These are phyloP conservation scores for Drosophila triauraria DNA, from an alignment of 1,140 invertebrate species.

Conservation along the genomic window DNA sequence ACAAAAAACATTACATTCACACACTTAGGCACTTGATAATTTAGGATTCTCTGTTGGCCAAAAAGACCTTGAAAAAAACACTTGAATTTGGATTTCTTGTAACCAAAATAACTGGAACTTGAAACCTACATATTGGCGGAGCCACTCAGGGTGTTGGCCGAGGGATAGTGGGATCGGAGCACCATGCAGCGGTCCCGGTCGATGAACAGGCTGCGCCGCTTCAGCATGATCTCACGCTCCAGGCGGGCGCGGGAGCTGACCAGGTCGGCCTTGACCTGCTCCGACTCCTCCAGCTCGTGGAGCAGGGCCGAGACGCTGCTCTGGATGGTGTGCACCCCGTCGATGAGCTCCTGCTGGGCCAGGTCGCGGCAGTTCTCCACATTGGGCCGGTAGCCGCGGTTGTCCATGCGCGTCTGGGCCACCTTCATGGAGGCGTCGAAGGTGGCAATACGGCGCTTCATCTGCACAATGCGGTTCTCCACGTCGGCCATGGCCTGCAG, in stretches of 20 bases:
- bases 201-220: constrained; percentile 89
- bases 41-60: neutral
- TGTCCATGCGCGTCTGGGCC: constrained; percentile 91
- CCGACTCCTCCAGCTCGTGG: constrained; percentile 87
- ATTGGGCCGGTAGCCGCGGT: constrained; percentile 88
- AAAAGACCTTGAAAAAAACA: neutral
- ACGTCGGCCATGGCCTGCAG: constrained; percentile 89
- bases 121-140: constrained; percentile 9
- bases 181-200: constrained; percentile 88
- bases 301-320: constrained; percentile 88
- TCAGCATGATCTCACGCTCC: constrained; percentile 90
- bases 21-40: neutral
- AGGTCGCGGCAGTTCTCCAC: constrained; percentile 91
- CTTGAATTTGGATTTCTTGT: neutral
- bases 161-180: constrained; percentile 89
- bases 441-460: constrained; percentile 87
- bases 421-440: constrained; percentile 91
- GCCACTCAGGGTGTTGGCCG: constrained; percentile 88
- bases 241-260: constrained; percentile 87
- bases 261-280: constrained; percentile 87
- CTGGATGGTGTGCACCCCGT: constrained; percentile 89
- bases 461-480: constrained; percentile 88
- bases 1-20: neutral
- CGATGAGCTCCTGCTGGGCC: constrained; percentile 89
- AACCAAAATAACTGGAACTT: neutral